Conservation (phyloP, 92 coral and sea anemone genomes). For the Epizoanthus fatuus region DNA sequence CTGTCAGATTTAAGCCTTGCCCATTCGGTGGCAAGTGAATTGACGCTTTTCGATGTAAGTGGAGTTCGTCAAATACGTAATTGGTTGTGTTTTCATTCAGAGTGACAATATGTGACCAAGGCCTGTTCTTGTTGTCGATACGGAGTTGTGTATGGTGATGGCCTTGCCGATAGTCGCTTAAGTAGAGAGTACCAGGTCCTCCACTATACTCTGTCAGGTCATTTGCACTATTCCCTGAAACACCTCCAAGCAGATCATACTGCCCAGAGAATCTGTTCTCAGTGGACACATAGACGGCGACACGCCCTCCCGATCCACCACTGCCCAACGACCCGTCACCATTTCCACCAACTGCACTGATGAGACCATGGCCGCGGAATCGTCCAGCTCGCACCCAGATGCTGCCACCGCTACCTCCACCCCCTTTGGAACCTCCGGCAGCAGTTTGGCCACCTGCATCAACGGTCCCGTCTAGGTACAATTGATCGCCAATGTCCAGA, state of each 20-base stretch:
- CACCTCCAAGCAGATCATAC: constrained; percentile 62
- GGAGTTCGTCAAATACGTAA: constrained; percentile 72
- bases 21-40: constrained; percentile 60
- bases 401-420: constrained; percentile 89
- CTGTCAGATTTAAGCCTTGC: constrained; percentile 59
- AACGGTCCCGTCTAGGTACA: constrained; percentile 70
- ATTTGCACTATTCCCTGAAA: constrained; percentile 46
- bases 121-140: constrained; percentile 76
- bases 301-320: constrained; percentile 80
- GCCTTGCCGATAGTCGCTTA: constrained; percentile 52
- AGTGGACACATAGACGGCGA: constrained; percentile 56
- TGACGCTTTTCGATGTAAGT: constrained; percentile 63
- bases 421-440: constrained; percentile 39
- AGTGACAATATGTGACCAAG: constrained; percentile 69
- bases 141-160: constrained; percentile 45
- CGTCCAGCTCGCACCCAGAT: constrained; percentile 48
- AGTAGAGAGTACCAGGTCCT: constrained; percentile 78
- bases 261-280: constrained; percentile 57
- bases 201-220: constrained; percentile 58
- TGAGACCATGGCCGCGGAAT: constrained; percentile 67
- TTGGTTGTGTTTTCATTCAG: constrained; percentile 48
- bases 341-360: constrained; percentile 56
- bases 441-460: constrained; percentile 49
- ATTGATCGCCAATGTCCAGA: constrained; percentile 59
- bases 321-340: constrained; percentile 64